Conservation (phyloP, 2,113 vertebrate species). For the Thermophis baileyi region DNA sequence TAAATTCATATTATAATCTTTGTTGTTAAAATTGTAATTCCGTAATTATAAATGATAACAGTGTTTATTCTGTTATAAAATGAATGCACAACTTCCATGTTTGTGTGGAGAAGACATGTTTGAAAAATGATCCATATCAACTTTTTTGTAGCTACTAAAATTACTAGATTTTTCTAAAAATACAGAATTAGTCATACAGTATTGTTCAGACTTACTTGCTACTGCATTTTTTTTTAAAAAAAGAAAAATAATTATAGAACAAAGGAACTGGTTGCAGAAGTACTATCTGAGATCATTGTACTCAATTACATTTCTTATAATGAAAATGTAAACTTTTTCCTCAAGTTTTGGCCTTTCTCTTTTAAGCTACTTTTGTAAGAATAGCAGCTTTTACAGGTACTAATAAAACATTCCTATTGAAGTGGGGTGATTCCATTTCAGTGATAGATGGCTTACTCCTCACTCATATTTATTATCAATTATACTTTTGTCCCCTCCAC, state of each 20-base stretch:
- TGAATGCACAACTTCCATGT: background rate
- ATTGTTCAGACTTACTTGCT: background rate
- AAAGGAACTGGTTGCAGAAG: background rate
- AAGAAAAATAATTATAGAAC: background rate
- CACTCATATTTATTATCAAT: background rate
- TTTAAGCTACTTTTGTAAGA: background rate
- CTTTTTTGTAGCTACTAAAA: background rate
- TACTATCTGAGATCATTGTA: background rate
- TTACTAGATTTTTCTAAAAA: background rate
- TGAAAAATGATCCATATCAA: background rate
- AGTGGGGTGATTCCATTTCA: background rate
- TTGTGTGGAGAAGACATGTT: background rate
- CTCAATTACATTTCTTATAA: background rate
- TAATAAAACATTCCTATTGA: background rate
- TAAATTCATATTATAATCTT: background rate
- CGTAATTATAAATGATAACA: background rate
- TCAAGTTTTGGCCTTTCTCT: background rate
- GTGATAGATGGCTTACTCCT: background rate
- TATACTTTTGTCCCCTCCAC: background rate
- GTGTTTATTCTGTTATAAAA: background rate
- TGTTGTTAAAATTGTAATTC: background rate
- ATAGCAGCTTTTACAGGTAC: background rate
- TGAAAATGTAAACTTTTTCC: background rate
- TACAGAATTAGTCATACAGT: background rate
- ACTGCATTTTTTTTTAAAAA: background rate